These are phyloP conservation scores for Xyrauchen texanus DNA, from an alignment of 2,113 vertebrate genomes.

Conservation along the genomic window DNA sequence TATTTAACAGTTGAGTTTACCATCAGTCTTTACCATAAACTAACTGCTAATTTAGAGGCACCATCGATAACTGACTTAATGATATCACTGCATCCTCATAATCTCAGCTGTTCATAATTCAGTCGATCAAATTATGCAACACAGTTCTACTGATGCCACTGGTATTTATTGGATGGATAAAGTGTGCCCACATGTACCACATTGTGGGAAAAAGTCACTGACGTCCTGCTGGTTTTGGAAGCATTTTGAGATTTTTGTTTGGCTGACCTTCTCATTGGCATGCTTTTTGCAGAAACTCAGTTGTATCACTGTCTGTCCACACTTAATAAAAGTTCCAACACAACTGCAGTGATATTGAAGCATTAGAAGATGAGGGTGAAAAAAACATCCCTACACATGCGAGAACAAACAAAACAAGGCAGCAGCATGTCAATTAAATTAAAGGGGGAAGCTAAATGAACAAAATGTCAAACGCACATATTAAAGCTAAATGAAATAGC, in stretches of 20 bases:
- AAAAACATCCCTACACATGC: not conserved
- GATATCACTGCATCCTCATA: not conserved
- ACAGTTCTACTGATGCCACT: not conserved
- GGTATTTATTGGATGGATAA: not conserved
- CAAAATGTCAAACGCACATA: conserved; percentile 77
- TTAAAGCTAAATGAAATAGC: conserved; percentile 78
- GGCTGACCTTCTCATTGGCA: not conserved
- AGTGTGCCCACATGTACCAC: not conserved
- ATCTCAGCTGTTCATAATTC: conserved; percentile 17
- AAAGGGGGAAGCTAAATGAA: conserved; percentile 69
- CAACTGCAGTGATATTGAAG: conserved; percentile 1
- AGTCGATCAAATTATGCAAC: conserved; percentile 13
- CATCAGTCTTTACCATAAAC: not conserved
- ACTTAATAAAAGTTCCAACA: conserved; percentile 23
- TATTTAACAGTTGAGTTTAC: not conserved
- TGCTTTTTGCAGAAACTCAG: conserved; percentile 2
- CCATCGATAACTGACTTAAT: not conserved
- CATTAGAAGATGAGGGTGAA: not conserved
- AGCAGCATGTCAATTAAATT: conserved; percentile 72
- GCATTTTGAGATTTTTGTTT: not conserved
- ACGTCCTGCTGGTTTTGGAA: not conserved
- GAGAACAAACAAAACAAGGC: conserved; percentile 63
- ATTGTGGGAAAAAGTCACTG: conserved; percentile 15
- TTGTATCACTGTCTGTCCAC: conserved; percentile 11
- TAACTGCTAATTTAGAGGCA: conserved; percentile 4